A percentile compares a stretch with the other conserved stretches of the same genome.
phyloP scores from a whole-genome alignment of 2,797 vertebrate genomes.

The Silurus lanzhouensis region DNA sequence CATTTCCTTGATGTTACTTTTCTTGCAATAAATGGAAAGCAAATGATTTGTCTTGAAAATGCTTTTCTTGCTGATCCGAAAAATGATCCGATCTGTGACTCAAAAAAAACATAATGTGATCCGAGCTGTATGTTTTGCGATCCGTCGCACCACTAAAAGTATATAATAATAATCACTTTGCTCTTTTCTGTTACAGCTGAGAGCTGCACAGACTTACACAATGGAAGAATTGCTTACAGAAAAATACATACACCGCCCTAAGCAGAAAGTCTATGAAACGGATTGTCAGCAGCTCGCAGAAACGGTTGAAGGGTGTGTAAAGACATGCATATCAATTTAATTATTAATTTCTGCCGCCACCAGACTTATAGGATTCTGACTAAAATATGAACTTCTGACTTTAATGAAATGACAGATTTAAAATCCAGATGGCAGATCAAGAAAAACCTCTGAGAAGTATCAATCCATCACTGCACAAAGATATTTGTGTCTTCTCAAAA shows the following conservation, averaged over 20 bases:
- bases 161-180: neutral
- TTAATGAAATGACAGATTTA: slow-evolving; percentile 62
- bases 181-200: slow-evolving; percentile 59
- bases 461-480: slow-evolving; percentile 69
- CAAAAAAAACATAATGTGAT: too few species aligned
- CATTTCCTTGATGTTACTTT: too few species aligned
- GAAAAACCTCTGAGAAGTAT: slow-evolving; percentile 68
- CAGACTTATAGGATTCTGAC: neutral
- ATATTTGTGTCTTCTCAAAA: slow-evolving; percentile 65
- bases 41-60: too few species aligned
- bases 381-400: neutral
- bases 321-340: neutral
- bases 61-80: too few species aligned
- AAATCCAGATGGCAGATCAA: slow-evolving; percentile 66
- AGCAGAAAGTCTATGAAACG: slow-evolving; percentile 82
- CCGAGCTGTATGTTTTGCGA: too few species aligned
- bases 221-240: slow-evolving; percentile 78
- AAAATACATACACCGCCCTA: slow-evolving; percentile 80
- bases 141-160: too few species aligned
- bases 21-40: too few species aligned
- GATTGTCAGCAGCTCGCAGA: slow-evolving; percentile 78
- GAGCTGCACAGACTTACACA: slow-evolving; percentile 62
- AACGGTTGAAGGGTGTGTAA: slow-evolving; percentile 80
- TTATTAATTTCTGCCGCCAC: neutral
- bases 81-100: too few species aligned